phyloP scores from a whole-genome alignment of 2,888 invertebrate genomes.

The Sycophila texana region DNA sequence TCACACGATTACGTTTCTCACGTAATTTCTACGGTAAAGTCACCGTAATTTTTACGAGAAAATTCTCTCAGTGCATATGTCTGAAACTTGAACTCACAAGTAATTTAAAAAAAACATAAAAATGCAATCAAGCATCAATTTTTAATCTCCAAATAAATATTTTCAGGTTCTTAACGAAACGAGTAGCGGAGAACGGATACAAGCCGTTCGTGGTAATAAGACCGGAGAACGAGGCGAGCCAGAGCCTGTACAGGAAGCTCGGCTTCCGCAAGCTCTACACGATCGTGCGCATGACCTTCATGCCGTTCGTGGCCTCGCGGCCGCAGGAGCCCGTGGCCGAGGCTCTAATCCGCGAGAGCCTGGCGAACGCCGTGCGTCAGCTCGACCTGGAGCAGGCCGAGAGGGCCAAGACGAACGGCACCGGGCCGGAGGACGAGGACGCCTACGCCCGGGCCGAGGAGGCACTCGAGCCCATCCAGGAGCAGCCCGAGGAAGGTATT shows the following conservation, averaged over 20 bases:
- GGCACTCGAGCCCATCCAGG: constrained; percentile 56
- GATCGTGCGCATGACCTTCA: constrained; percentile 76
- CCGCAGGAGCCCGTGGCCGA: constrained; percentile 57
- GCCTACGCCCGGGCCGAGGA: constrained; percentile 48
- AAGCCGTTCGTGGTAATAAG: constrained; percentile 91
- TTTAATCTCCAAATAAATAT: no score
- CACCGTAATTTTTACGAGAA: no score
- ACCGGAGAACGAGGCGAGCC: constrained; percentile 91
- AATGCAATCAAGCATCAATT: no score
- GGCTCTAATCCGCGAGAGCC: constrained; percentile 64
- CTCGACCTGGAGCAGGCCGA: constrained; percentile 62
- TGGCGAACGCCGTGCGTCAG: constrained; percentile 66
- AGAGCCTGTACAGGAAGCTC: constrained; percentile 88
- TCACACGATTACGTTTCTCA: no score
- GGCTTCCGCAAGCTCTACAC: constrained; percentile 87
- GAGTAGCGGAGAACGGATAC: constrained; percentile 84
- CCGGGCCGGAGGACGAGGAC: constrained; percentile 58
- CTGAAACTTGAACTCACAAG: no score
- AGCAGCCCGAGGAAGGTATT: constrained; percentile 55
- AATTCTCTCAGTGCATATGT: no score
- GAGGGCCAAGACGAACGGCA: constrained; percentile 56
- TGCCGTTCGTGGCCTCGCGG: constrained; percentile 76
- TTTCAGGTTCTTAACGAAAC: constrained; percentile 75
- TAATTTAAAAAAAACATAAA: no score
- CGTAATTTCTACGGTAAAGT: no score